These are phyloP conservation scores for Phyllostomus hastatus DNA, from an alignment of 2,113 vertebrate genomes.

Conservation along the genomic window DNA sequence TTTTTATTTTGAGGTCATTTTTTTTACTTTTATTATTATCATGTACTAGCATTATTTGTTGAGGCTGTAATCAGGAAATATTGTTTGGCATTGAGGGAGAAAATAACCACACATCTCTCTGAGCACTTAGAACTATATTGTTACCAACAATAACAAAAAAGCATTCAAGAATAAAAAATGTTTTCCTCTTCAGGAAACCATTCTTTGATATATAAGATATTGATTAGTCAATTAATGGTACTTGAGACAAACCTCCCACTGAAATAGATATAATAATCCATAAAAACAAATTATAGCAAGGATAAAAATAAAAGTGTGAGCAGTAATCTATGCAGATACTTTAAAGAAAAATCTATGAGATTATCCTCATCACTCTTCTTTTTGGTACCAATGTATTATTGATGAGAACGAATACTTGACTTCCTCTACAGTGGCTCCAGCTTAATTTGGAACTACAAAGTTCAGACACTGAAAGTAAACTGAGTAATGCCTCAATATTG, in stretches of 20 bases:
- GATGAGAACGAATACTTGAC: neutral
- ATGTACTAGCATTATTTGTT: neutral
- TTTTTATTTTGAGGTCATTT: neutral
- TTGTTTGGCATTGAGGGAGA: neutral
- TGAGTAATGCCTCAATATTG: neutral
- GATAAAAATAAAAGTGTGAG: neutral
- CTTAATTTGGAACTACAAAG: neutral
- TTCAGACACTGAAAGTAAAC: neutral
- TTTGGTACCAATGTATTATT: neutral
- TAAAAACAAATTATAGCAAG: neutral
- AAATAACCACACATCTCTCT: neutral
- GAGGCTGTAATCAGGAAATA: neutral
- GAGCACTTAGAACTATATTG: neutral
- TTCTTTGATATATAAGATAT: neutral
- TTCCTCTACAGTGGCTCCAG: neutral
- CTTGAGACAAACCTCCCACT: neutral
- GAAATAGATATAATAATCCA: neutral
- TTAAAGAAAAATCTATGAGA: neutral
- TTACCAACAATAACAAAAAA: neutral
- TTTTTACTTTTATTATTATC: neutral
- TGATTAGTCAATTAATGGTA: neutral
- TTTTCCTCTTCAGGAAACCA: neutral
- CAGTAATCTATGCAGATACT: neutral
- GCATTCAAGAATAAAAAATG: neutral
- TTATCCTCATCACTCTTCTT: neutral